Evolutionary conservation across 2,797 vertebrate genomes (phyloP).

Genomic region (Nannoperca australis): DNA sequence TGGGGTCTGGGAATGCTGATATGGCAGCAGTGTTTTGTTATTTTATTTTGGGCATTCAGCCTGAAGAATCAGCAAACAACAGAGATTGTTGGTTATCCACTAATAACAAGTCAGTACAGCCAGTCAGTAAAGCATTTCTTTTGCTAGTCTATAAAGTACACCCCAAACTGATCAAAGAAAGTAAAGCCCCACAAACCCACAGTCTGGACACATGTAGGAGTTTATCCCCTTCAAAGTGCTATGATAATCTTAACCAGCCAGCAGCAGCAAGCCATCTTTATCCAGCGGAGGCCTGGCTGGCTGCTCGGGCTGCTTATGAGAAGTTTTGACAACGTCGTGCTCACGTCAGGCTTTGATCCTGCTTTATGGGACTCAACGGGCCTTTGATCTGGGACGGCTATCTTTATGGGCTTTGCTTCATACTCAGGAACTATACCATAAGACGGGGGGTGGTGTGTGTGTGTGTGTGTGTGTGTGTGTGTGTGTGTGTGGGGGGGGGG

Average conservation of each 20-base stretch:
- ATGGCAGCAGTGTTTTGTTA: background rate
- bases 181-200: slow-evolving; percentile 7
- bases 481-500: too few relatives aligned
- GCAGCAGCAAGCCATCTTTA: slow-evolving; percentile 37
- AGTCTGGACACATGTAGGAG: slow-evolving; percentile 48
- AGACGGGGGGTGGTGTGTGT: too few relatives aligned
- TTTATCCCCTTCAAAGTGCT: slow-evolving; percentile 45
- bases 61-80: background rate
- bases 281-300: slow-evolving; percentile 48
- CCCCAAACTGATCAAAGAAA: slow-evolving; percentile 15
- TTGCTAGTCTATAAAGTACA: background rate
- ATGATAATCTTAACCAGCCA: slow-evolving; percentile 45
- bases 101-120: background rate
- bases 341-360: slow-evolving; percentile 65
- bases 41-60: background rate
- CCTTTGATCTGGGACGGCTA: slow-evolving; percentile 64
- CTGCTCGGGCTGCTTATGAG: slow-evolving; percentile 50
- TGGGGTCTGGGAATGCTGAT: too few relatives aligned
- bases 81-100: background rate
- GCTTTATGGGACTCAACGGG: slow-evolving; percentile 59
- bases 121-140: slow-evolving; percentile 21
- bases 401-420: slow-evolving; percentile 56
- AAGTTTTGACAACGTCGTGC: slow-evolving; percentile 63
- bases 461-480: too few relatives aligned
- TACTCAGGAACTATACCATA: slow-evolving; percentile 1